phyloP scores from a whole-genome alignment of 2,888 invertebrate species.

The Trissonchulus latispiculum region DNA sequence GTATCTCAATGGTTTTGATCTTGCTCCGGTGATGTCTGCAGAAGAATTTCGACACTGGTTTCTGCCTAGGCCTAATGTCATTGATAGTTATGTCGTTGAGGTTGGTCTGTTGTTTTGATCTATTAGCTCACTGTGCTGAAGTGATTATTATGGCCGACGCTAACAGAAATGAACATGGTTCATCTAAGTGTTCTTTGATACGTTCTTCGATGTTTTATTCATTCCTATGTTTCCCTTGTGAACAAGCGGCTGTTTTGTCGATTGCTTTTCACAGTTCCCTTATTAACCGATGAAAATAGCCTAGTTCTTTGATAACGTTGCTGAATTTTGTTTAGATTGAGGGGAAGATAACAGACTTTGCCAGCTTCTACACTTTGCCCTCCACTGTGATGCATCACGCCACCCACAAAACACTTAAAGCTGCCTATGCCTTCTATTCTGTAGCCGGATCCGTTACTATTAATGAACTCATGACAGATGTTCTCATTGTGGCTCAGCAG shows the following conservation, averaged over 20 bases:
- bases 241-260: no score
- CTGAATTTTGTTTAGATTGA: no score
- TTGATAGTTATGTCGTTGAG: slow-evolving; percentile 90
- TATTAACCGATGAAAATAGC: no score
- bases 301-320: no score
- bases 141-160: no score
- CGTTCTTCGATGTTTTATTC: no score
- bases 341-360: slow-evolving; percentile 62
- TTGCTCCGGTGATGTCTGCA: slow-evolving; percentile 76
- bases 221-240: no score
- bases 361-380: slow-evolving; percentile 94
- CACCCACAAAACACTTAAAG: slow-evolving; percentile 75
- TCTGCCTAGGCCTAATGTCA: slow-evolving; percentile 73
- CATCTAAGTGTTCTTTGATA: no score
- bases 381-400: slow-evolving; percentile 98
- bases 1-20: slow-evolving; percentile 76
- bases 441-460: slow-evolving; percentile 73
- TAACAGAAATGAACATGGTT: no score
- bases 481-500: slow-evolving; percentile 85
- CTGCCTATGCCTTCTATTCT: slow-evolving; percentile 98
- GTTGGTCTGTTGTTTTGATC: slow-evolving; percentile 37
- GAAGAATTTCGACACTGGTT: slow-evolving; percentile 98
- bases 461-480: slow-evolving; percentile 88
- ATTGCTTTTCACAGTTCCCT: no score
- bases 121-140: no score